These are phyloP conservation scores for Lycaon pictus DNA, from an alignment of 2,113 vertebrate genomes.

Conservation along the genomic window DNA sequence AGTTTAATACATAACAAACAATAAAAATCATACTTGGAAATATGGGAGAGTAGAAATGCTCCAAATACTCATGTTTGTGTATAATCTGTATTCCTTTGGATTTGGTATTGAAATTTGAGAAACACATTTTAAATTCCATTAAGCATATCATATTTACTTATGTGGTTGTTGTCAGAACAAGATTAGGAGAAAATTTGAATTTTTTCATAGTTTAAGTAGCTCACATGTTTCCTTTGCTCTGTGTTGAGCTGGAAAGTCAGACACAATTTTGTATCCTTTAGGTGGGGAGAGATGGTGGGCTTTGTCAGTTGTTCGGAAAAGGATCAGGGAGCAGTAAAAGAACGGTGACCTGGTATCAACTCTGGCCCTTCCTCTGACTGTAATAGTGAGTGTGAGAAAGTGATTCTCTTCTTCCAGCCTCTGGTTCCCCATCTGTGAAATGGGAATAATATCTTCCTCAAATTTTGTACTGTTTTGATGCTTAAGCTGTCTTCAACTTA, in stretches of 20 bases:
- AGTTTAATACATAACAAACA: constrained; percentile 66
- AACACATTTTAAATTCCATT: constrained; percentile 61
- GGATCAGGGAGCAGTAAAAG: fast-evolving
- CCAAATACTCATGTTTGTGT: constrained; percentile 47
- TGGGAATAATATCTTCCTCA: neutral
- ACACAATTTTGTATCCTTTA: neutral
- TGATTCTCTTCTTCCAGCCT: fast-evolving
- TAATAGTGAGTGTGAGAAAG: neutral
- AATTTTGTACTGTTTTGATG: neutral
- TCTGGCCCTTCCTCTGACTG: neutral
- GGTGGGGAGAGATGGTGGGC: neutral
- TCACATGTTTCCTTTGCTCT: neutral
- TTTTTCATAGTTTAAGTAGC: neutral
- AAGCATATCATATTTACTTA: constrained; percentile 21
- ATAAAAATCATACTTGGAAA: constrained; percentile 73
- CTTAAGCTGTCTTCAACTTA: neutral
- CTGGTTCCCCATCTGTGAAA: neutral
- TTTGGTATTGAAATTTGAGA: constrained; percentile 57
- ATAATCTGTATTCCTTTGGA: constrained; percentile 40
- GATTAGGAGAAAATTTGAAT: constrained; percentile 18
- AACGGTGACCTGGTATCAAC: fast-evolving
- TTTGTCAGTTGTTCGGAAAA: neutral
- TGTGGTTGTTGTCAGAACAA: neutral
- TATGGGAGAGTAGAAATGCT: constrained; percentile 30
- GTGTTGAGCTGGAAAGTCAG: neutral